phyloP scores from a whole-genome alignment of 2,797 vertebrate species.

The Falco biarmicus region DNA sequence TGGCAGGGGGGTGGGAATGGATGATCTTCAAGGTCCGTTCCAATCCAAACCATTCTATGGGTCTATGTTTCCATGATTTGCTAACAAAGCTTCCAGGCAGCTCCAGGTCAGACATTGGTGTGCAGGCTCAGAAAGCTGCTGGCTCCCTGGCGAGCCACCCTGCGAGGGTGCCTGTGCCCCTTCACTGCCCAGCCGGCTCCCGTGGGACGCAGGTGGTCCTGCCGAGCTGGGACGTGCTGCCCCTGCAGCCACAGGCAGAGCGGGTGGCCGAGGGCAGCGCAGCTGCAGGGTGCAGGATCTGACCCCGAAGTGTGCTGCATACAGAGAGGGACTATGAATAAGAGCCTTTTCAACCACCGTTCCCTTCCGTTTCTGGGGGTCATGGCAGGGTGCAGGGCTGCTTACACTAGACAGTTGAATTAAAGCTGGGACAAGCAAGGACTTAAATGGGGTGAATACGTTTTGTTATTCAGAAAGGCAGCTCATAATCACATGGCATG shows the following conservation, averaged over 20 bases:
- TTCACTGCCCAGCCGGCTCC: neutral
- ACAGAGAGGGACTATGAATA: neutral
- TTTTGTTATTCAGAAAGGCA: neutral
- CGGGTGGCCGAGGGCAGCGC: fast-evolving
- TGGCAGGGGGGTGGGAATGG: too few relatives aligned
- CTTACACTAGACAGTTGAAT: neutral
- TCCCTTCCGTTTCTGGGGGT: neutral
- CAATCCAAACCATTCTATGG: too few relatives aligned
- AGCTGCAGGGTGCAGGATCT: neutral
- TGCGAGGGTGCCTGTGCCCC: neutral
- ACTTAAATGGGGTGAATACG: neutral
- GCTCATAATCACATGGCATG: neutral
- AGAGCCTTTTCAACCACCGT: neutral
- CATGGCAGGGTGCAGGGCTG: neutral
- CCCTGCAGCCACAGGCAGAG: neutral
- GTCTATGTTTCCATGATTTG: too few relatives aligned
- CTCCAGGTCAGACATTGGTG: neutral
- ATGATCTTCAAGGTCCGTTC: too few relatives aligned
- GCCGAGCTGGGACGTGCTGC: neutral
- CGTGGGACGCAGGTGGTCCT: neutral
- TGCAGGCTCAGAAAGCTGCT: fast-evolving
- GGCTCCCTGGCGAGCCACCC: fast-evolving
- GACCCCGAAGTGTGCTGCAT: fast-evolving
- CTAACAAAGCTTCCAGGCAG: neutral
- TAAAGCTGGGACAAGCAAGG: neutral